Evolutionary conservation across 2,797 vertebrate species (phyloP).

Genomic region (Lophius americanus): DNA sequence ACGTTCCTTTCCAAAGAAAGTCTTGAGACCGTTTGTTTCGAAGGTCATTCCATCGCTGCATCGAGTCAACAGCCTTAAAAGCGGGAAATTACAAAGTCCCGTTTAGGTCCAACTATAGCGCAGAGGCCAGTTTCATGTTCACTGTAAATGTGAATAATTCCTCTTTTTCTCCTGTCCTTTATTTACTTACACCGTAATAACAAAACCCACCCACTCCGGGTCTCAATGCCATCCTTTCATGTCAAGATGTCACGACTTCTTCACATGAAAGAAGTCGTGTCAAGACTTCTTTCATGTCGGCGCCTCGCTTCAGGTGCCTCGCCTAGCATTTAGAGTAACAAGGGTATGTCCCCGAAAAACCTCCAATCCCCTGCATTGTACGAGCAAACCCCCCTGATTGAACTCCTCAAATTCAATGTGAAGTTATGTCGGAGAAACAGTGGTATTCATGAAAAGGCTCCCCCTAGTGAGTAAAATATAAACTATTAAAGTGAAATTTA

Average conservation of each 20-base stretch:
- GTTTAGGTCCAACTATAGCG: conserved; percentile 17
- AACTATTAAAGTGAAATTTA: too few species aligned
- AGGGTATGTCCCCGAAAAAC: too few species aligned
- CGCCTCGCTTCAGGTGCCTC: too few species aligned
- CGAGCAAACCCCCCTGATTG: too few species aligned
- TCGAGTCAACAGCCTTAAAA: conserved; percentile 51
- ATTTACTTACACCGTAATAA: conserved; percentile 32
- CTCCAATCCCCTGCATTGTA: too few species aligned
- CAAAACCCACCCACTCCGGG: conserved; percentile 7
- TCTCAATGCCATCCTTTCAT: conserved; percentile 15
- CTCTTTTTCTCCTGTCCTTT: conserved; percentile 8
- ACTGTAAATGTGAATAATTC: conserved; percentile 9
- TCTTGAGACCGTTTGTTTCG: conserved; percentile 42
- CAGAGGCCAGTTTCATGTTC: conserved; percentile 14
- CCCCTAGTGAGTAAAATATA: too few species aligned
- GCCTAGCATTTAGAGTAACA: too few species aligned
- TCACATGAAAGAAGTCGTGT: too few species aligned
- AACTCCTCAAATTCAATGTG: too few species aligned
- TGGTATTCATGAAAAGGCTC: too few species aligned
- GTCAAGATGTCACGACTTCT: conserved; percentile 15
- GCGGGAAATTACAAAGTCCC: conserved; percentile 38
- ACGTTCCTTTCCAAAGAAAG: conserved; percentile 56
- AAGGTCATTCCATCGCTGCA: conserved; percentile 44
- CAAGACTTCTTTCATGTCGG: too few species aligned
- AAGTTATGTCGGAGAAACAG: too few species aligned